A percentile compares a stretch with the other conserved stretches of the same genome.
Evolutionary conservation across 2,113 vertebrate genomes (phyloP).

Genomic region (Chaenogobius annularis): DNA sequence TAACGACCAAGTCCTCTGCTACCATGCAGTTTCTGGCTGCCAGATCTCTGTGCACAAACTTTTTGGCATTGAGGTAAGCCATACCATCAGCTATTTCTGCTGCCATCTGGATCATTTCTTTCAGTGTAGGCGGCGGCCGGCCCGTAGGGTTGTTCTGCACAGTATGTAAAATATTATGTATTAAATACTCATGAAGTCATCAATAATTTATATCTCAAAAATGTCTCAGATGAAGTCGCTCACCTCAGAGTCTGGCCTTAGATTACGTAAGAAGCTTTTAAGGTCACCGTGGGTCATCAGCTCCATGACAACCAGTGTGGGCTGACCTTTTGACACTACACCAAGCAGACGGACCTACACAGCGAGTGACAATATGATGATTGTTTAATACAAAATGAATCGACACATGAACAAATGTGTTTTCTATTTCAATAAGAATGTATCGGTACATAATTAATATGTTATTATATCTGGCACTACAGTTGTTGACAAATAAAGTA

Average conservation of each 20-base stretch:
- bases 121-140: constrained; percentile 83
- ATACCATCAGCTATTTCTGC: constrained; percentile 97
- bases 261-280: constrained; percentile 90
- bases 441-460: background rate
- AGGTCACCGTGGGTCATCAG: constrained; percentile 95
- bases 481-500: constrained; percentile 17
- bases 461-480: background rate
- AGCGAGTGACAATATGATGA: accelerated
- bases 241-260: constrained; percentile 94
- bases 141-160: constrained; percentile 87
- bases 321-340: constrained; percentile 96
- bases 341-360: constrained; percentile 91
- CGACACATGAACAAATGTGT: background rate
- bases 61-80: constrained; percentile 98
- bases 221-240: background rate
- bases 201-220: background rate
- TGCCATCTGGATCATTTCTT: constrained; percentile 96
- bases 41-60: constrained; percentile 96
- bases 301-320: constrained; percentile 96
- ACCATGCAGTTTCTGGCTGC: constrained; percentile 99
- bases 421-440: background rate
- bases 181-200: background rate
- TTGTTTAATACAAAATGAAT: background rate
- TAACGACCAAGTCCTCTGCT: constrained; percentile 93
- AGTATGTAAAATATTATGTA: constrained; percentile 12